A percentile compares a stretch with the other conserved stretches of the same genome.
phyloP scores from a whole-genome alignment of 2,113 vertebrate species.

The Panthera tigris region DNA sequence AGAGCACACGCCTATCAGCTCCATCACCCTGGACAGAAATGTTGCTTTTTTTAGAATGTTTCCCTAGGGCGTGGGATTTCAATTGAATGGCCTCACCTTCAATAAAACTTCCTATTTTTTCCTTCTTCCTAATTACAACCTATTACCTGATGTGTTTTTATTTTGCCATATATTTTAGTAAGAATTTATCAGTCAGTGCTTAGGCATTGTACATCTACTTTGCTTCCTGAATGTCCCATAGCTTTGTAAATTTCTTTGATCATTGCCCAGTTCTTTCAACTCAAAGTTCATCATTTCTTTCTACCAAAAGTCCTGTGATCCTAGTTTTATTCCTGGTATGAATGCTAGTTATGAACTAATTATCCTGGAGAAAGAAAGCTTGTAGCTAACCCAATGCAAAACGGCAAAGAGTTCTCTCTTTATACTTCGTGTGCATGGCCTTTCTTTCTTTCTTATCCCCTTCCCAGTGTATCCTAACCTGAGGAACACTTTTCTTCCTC shows the following conservation, averaged over 20 bases:
- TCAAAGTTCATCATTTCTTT: not conserved
- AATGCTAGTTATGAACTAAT: not conserved
- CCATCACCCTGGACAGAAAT: not conserved
- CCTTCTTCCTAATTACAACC: not conserved
- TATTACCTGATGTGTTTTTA: not conserved
- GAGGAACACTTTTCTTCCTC: not conserved
- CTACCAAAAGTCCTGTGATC: not conserved
- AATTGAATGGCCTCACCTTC: not conserved
- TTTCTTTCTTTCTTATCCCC: too few relatives aligned
- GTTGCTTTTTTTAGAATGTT: not conserved
- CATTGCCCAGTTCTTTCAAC: not conserved
- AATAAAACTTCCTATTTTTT: not conserved
- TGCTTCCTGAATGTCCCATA: not conserved
- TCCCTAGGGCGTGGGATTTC: not conserved
- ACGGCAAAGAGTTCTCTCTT: not conserved
- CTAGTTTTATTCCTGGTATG: not conserved
- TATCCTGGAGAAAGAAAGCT: not conserved
- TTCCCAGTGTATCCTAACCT: not conserved
- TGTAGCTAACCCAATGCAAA: not conserved
- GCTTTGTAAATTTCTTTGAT: not conserved
- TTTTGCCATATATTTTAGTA: not conserved
- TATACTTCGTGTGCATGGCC: not conserved
- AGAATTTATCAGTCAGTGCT: not conserved
- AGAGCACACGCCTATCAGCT: accelerated
- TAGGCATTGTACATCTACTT: not conserved